phyloP scores from a whole-genome alignment of 1,140 invertebrate genomes.

The Aphidius ervi region DNA sequence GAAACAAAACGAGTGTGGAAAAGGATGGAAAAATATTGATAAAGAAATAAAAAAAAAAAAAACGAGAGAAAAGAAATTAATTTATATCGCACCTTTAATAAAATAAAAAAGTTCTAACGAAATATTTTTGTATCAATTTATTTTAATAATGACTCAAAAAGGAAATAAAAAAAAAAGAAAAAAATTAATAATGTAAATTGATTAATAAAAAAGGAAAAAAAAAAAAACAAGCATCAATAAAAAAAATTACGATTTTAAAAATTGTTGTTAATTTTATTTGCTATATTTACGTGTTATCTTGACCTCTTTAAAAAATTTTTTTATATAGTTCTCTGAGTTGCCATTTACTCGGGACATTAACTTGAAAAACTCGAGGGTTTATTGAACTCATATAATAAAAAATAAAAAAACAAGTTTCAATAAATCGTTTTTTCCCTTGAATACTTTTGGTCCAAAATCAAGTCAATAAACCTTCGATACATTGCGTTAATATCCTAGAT shows the following conservation, averaged over 20 bases:
- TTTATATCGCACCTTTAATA: constrained; percentile 19
- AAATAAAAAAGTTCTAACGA: constrained; percentile 16
- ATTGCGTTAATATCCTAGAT: constrained; percentile 23
- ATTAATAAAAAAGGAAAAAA: not conserved
- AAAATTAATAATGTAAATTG: constrained; percentile 8
- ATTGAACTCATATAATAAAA: constrained; percentile 17
- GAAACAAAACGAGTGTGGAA: constrained; percentile 6
- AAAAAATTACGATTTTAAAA: not conserved
- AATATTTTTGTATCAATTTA: constrained; percentile 13
- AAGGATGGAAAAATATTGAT: not conserved
- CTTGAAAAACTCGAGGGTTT: constrained; percentile 15
- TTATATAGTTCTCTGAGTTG: not conserved
- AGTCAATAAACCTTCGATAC: constrained; percentile 26
- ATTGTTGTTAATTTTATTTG: not conserved
- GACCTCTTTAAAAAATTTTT: not conserved
- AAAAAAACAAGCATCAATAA: no score
- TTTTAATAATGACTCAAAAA: constrained; percentile 2
- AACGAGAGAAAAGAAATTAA: constrained; percentile 14
- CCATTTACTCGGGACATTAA: constrained; percentile 7
- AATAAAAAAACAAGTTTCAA: constrained; percentile 15
- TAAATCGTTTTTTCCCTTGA: constrained; percentile 18
- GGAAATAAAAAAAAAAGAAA: not conserved
- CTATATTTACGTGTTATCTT: not conserved
- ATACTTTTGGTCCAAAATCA: constrained; percentile 14
- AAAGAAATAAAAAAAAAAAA: constrained; percentile 6